These are phyloP conservation scores for Paratilapia polleni DNA, from an alignment of 2,113 vertebrate genomes.

Conservation along the genomic window DNA sequence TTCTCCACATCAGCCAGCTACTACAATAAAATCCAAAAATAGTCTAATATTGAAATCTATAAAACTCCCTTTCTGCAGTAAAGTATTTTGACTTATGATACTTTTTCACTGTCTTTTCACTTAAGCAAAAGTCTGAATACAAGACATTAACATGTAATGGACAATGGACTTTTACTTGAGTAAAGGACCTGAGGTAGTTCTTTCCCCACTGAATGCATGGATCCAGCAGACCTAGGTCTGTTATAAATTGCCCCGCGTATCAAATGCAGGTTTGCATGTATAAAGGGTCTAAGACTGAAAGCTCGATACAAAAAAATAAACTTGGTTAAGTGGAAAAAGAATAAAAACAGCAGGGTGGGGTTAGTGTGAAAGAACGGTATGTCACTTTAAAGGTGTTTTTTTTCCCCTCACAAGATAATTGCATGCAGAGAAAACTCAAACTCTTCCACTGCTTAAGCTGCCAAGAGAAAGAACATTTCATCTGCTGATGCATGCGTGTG, in stretches of 20 bases:
- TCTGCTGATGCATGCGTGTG: slow-evolving; percentile 37
- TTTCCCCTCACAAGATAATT: slow-evolving; percentile 36
- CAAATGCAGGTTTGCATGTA: background rate
- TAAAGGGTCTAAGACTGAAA: background rate
- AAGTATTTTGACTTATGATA: no score
- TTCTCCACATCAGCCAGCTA: background rate
- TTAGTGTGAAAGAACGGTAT: slow-evolving; percentile 14
- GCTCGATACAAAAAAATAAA: background rate
- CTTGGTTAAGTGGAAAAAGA: background rate
- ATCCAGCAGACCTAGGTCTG: background rate
- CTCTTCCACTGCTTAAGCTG: slow-evolving; percentile 28
- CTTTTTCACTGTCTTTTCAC: background rate
- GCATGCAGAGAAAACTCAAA: slow-evolving; percentile 35
- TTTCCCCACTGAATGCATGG: background rate
- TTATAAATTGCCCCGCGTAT: background rate
- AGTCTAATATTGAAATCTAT: no score
- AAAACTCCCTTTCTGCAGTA: no score
- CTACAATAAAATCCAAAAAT: background rate
- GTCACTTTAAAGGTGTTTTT: slow-evolving; percentile 29
- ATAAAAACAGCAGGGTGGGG: background rate
- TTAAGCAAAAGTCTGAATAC: background rate
- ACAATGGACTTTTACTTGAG: background rate
- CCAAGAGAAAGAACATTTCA: slow-evolving; percentile 28
- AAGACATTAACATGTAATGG: background rate
- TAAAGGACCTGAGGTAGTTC: background rate